These are phyloP conservation scores for Hypothenemus hampei DNA, from an alignment of 1,140 invertebrate species.

Conservation along the genomic window DNA sequence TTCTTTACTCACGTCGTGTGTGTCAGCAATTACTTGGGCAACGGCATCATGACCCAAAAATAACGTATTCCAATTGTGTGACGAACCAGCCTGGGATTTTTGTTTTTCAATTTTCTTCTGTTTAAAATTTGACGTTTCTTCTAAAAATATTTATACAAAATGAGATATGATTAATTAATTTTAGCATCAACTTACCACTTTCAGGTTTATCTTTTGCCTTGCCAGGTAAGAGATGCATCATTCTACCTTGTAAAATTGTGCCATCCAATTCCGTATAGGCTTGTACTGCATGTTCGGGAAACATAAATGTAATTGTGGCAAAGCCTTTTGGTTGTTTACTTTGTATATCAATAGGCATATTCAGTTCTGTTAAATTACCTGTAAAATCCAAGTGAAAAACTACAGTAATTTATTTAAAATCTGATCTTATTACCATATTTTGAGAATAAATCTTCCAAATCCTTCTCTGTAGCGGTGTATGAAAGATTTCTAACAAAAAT, in stretches of 20 bases:
- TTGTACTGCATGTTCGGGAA: conserved; percentile 91
- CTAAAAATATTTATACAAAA: no score
- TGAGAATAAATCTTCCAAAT: conserved; percentile 78
- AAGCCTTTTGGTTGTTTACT: conserved; percentile 90
- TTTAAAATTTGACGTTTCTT: conserved; percentile 71
- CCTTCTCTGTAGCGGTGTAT: conserved; percentile 84
- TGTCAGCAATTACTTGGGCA: conserved; percentile 83
- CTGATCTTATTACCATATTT: conserved; percentile 67
- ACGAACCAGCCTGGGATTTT: conserved; percentile 70
- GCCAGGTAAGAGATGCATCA: conserved; percentile 89
- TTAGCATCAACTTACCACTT: no score
- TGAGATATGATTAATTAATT: no score
- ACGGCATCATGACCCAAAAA: conserved; percentile 94
- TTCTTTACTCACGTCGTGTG: conserved; percentile 84
- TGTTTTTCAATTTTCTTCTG: conserved; percentile 77
- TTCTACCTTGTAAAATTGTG: conserved; percentile 80
- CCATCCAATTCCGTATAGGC: conserved; percentile 89
- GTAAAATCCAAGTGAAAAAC: conserved; percentile 7
- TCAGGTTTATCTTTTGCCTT: conserved; percentile 60
- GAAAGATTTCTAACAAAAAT: conserved; percentile 94
- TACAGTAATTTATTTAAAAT: background rate
- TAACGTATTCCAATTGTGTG: conserved; percentile 95
- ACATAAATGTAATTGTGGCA: conserved; percentile 86
- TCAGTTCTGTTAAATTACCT: conserved; percentile 84
- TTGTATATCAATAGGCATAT: conserved; percentile 80